Percentiles rank a stretch among this genome's conserved stretches.
These are phyloP conservation scores for Ptiloglossa arizonensis DNA, from an alignment of 1,140 invertebrate species.

Conservation along the genomic window DNA sequence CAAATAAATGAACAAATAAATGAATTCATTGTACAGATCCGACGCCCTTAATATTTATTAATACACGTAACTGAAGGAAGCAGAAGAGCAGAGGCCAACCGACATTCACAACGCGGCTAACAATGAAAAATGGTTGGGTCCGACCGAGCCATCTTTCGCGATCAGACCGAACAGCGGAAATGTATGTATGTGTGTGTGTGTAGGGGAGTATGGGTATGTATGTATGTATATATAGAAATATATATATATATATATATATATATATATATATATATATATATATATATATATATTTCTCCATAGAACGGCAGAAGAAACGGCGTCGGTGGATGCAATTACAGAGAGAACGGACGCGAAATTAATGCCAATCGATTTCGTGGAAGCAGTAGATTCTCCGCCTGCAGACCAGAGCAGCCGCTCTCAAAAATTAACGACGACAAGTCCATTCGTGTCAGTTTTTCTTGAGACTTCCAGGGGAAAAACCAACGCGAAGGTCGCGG, in stretches of 20 bases:
- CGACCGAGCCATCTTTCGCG: slow-evolving; percentile 41
- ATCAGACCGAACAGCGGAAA: slow-evolving; percentile 33
- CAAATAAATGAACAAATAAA: too few species aligned
- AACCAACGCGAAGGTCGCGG: not conserved
- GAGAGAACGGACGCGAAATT: slow-evolving; percentile 36
- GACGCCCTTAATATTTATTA: too few species aligned
- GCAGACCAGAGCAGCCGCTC: not conserved
- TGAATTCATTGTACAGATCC: too few species aligned
- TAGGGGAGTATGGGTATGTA: too few species aligned
- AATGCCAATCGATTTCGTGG: slow-evolving; percentile 40
- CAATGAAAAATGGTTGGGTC: slow-evolving; percentile 43
- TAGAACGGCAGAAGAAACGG: slow-evolving; percentile 5
- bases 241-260: slow-evolving; percentile 28
- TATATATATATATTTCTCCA: slow-evolving; percentile 18
- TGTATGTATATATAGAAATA: slow-evolving; percentile 37
- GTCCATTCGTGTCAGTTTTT: slow-evolving; percentile 37
- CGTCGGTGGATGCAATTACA: slow-evolving; percentile 48
- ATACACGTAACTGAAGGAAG: not conserved
- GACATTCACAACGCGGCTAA: slow-evolving; percentile 26
- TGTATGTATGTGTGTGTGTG: slow-evolving; percentile 36
- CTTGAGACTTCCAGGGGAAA: not conserved
- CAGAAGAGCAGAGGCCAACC: not conserved
- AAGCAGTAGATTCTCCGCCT: not conserved
- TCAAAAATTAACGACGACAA: slow-evolving; percentile 60
- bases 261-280: slow-evolving; percentile 26